Conservation (phyloP, 2,888 invertebrate genomes). For the Corbicula japonica region DNA sequence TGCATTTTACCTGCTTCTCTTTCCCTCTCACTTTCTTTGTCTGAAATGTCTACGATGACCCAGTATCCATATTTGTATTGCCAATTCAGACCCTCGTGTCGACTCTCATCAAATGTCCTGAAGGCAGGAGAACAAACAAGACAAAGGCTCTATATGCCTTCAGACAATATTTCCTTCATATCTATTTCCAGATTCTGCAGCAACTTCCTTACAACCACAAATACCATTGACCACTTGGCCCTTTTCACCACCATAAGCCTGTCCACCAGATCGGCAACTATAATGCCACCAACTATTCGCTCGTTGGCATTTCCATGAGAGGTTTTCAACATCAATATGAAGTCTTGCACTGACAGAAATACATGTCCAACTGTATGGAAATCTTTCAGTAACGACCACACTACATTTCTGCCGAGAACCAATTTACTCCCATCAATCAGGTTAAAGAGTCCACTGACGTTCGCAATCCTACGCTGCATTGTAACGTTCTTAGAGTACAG, state of each 20-base stretch:
- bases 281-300: slow-evolving; percentile 18
- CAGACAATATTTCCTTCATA: background rate
- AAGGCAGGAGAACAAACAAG: slow-evolving; percentile 18
- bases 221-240: slow-evolving; percentile 8
- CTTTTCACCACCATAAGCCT: background rate
- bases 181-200: background rate
- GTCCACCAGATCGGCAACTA: background rate
- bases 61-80: background rate
- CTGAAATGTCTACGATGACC: slow-evolving; percentile 1
- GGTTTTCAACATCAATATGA: background rate
- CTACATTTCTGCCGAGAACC: background rate
- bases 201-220: background rate
- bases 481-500: slow-evolving; percentile 3
- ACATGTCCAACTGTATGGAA: background rate
- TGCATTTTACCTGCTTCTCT: slow-evolving; percentile 7
- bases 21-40: background rate
- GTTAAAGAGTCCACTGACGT: background rate
- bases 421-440: background rate
- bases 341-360: background rate
- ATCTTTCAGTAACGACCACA: background rate
- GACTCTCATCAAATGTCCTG: slow-evolving; percentile 2
- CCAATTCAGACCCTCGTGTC: slow-evolving; percentile 10
- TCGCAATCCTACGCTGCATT: background rate
- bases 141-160: background rate
- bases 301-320: background rate